Evolutionary conservation across 2,113 vertebrate genomes (phyloP).

Genomic region (Mesocricetus auratus): DNA sequence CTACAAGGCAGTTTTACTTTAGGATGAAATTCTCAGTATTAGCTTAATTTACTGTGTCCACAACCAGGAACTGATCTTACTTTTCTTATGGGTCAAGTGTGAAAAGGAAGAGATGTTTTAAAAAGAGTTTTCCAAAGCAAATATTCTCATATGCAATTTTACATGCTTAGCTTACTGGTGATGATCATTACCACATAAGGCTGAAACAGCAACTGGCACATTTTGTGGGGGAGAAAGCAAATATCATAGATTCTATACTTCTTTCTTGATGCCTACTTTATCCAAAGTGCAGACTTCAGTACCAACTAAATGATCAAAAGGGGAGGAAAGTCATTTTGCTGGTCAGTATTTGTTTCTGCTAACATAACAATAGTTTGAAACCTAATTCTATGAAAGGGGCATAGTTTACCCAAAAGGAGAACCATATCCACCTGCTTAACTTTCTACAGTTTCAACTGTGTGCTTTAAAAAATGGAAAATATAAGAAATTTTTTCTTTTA

Average conservation of each 20-base stretch:
- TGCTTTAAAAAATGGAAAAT: slow-evolving; percentile 43
- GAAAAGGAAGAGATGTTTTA: neutral
- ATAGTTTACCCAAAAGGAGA: slow-evolving; percentile 36
- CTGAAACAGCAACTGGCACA: slow-evolving; percentile 13
- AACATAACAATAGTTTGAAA: slow-evolving; percentile 43
- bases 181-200: neutral
- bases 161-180: neutral
- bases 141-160: slow-evolving; percentile 37
- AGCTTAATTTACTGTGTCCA: neutral
- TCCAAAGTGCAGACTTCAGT: neutral
- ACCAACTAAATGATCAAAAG: slow-evolving; percentile 4
- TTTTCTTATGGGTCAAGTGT: neutral
- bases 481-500: slow-evolving; percentile 52
- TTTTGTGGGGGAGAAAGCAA: neutral
- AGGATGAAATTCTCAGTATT: neutral
- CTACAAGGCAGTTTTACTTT: neutral
- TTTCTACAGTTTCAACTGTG: slow-evolving; percentile 61
- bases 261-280: slow-evolving; percentile 42
- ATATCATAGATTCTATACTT: neutral
- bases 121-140: neutral
- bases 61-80: neutral
- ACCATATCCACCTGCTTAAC: neutral
- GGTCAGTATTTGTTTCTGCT: slow-evolving; percentile 31
- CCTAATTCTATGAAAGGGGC: slow-evolving; percentile 19
- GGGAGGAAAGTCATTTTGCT: neutral